Evolutionary conservation across 1,140 invertebrate genomes (phyloP).

Genomic region (Achatina immaculata): DNA sequence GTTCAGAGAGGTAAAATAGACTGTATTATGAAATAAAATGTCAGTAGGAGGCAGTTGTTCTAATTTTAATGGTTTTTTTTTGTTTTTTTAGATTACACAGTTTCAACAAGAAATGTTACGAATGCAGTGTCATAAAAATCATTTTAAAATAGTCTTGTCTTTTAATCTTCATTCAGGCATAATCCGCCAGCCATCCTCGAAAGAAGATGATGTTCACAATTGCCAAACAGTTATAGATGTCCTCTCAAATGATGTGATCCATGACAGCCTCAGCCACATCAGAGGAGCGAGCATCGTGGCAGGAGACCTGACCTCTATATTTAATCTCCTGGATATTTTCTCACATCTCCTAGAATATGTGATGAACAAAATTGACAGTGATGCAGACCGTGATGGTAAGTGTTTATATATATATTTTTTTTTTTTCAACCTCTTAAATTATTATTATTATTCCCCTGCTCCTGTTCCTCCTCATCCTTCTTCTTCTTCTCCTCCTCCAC

Average conservation of each 20-base stretch:
- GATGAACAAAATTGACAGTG: constrained; percentile 67
- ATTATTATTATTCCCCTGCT: too few species aligned
- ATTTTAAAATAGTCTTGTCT: too few species aligned
- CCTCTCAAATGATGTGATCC: constrained; percentile 64
- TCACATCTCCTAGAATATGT: constrained; percentile 66
- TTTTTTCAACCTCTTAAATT: background rate
- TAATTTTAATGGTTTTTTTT: too few species aligned
- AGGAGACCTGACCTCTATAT: constrained; percentile 57
- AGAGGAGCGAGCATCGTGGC: constrained; percentile 62
- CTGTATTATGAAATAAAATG: too few species aligned
- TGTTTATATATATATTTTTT: background rate
- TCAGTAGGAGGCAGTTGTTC: too few species aligned
- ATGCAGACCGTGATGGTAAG: constrained; percentile 55
- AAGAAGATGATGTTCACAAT: constrained; percentile 70
- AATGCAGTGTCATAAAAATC: too few species aligned
- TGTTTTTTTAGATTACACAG: too few species aligned
- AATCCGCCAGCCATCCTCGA: constrained; percentile 53
- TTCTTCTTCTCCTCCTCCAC: background rate
- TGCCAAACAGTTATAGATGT: constrained; percentile 68
- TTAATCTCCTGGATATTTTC: constrained; percentile 69
- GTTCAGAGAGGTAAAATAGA: too few species aligned
- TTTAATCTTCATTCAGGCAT: too few species aligned
- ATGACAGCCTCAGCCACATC: constrained; percentile 70
- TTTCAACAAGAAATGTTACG: too few species aligned
- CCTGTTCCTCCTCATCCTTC: background rate